phyloP scores from a whole-genome alignment of 2,888 invertebrate genomes.

The Torymus texanus region DNA sequence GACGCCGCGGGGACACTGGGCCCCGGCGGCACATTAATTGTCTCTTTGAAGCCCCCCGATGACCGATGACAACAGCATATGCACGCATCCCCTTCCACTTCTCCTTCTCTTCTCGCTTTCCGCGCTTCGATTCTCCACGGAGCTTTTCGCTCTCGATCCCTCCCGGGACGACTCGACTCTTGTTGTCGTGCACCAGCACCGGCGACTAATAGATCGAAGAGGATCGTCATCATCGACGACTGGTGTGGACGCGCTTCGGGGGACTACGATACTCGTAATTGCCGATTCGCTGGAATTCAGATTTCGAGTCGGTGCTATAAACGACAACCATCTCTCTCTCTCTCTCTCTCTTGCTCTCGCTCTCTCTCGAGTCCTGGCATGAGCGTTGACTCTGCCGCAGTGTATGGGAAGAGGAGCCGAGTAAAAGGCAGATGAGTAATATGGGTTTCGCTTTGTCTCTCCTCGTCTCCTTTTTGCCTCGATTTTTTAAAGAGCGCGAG shows the following conservation, averaged over 20 bases:
- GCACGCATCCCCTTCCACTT: conserved; percentile 15
- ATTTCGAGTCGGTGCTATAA: conserved; percentile 4
- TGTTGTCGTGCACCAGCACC: neutral
- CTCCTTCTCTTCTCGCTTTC: neutral
- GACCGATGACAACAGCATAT: conserved; percentile 69
- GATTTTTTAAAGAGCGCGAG: conserved; percentile 51
- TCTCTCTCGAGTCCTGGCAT: conserved; percentile 35
- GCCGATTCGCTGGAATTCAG: neutral
- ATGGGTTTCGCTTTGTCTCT: conserved; percentile 65
- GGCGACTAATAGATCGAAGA: neutral
- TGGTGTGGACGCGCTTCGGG: no score
- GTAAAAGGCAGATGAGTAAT: conserved; percentile 72
- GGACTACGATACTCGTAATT: no score
- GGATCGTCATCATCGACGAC: conserved; percentile 53
- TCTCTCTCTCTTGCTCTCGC: no score
- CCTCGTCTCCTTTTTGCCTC: conserved; percentile 58
- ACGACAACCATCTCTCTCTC: conserved; percentile 52
- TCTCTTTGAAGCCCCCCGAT: conserved; percentile 69
- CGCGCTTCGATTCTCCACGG: neutral
- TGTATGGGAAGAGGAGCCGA: conserved; percentile 38
- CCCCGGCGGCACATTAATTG: conserved; percentile 71
- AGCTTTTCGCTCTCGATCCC: no score
- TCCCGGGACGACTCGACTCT: neutral
- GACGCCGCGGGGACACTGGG: conserved; percentile 70
- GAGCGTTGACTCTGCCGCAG: neutral